Base-by-base conservation (phyloP, 2,888 invertebrate species). In the Agrotis segetum region DNA sequence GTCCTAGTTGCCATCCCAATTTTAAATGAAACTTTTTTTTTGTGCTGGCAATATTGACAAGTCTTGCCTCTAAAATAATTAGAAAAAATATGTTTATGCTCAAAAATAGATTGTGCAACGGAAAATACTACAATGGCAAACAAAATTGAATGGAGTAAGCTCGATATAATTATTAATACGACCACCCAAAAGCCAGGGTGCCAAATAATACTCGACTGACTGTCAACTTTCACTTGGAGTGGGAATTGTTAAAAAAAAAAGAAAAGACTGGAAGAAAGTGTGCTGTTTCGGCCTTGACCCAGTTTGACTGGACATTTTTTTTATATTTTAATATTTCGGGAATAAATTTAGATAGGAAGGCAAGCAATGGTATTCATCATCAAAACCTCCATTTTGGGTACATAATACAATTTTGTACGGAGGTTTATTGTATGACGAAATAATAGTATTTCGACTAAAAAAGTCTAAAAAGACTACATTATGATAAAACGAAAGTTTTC, bases 251-350 rank as follows among this genome's bases (percentile, higher is more conserved):
- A 14, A 24, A 50, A 58, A 49, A 60, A 49, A 60, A 6, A 9
- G 53, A 73, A 40, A 73, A 79, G 79, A 79, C 74, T 75, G 77
- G 47, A 53, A 44, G 16, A 62, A 53, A 50, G 58, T 40, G 71
- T 75, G 72, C 59, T 62, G 47, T 52, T n/a, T 67, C 3, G 74
- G 74, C 66, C 59, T 60, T 79, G 19, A 24, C 19, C 63, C 67
- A 67, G 66, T 79, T 21, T 44, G 50, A 74, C 79, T 77, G 79
- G 60, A 34, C 2, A 13, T 19, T 61, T 50, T 67, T 46, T 68
- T 46, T 61, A 49, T 73, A 73, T 19, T 68, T 16, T 53, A 13
- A 17, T 40, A 66, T 29, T 47, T 49, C n/a, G 46, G 50, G 19
- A 7, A 52, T 29, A 58, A 61, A 21, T 3, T 46, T 44, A 14